Evolutionary conservation across 92 coral and sea anemone species (phyloP).

Genomic region (Actinernus sp.): DNA sequence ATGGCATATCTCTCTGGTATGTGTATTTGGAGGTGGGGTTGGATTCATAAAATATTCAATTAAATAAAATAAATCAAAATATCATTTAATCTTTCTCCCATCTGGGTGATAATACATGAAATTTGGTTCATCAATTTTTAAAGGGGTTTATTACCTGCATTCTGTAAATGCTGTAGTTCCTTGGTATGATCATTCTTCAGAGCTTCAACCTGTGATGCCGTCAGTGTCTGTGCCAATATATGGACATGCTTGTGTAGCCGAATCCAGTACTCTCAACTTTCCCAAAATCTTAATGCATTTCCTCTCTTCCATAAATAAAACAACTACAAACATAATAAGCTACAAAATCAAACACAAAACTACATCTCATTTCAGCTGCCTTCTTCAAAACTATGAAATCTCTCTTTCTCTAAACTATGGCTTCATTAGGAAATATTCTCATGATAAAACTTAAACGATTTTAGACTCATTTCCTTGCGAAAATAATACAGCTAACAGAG

Average conservation of each 20-base stretch:
- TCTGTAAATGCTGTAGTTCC: slow-evolving; percentile 12
- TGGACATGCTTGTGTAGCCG: too few relatives aligned
- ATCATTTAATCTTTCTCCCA: background rate
- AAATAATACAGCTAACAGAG: too few relatives aligned
- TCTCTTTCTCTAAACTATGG: too few relatives aligned
- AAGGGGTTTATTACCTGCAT: slow-evolving; percentile 46
- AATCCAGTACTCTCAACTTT: background rate
- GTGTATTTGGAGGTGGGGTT: background rate
- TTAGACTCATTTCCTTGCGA: too few relatives aligned
- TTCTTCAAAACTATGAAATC: too few relatives aligned
- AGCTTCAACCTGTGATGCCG: too few relatives aligned
- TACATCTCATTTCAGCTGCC: background rate
- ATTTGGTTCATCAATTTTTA: slow-evolving; percentile 59
- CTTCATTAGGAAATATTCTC: too few relatives aligned
- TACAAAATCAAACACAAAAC: background rate
- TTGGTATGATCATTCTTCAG: slow-evolving; percentile 20
- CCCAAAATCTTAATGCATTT: slow-evolving; percentile 2
- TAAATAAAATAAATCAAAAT: slow-evolving; percentile 3
- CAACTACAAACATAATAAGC: too few relatives aligned
- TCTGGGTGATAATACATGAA: slow-evolving; percentile 18
- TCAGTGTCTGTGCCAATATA: too few relatives aligned
- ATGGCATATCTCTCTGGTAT: too few relatives aligned
- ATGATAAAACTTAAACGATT: too few relatives aligned
- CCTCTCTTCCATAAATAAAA: background rate
- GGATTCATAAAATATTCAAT: slow-evolving; percentile 4